Evolutionary conservation across 2,797 vertebrate species (phyloP), one percentile per base, ranked within the genome.

Genomic region (Melanogrammus aeglefinus): DNA sequence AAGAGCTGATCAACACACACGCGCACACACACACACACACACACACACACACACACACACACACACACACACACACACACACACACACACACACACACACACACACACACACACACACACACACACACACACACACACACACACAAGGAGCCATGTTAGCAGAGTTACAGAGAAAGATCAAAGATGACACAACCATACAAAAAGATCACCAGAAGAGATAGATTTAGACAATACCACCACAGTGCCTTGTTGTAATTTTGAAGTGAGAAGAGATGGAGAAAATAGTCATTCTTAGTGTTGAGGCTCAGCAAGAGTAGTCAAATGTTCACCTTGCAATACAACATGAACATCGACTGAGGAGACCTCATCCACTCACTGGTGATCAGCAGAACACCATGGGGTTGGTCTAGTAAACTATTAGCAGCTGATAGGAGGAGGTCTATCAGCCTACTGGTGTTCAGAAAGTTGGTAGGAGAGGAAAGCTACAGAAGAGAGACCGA

Each of bases 221-320:
- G n/a, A 4, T 66, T 10, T 12, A 66, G 63, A 21, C 8, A 66
- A 1, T 27, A 27, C n/a, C 63, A 27, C 24, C 8, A 27, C 24
- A 10, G 63, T n/a, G 57, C 12, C n/a, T 27, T 27, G n/a, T 24
- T 24, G 63, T 24, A n/a, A 6, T 83, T 21, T 77, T 78, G 75
- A 36, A 21, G 72, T 66, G 81, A 47, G 76, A 33, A 73, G 36
- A 51, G 76, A 36, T 29, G 70, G 69, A 84, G 82, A 73, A 71
- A 12, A 27, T 63, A 24, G 51, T 63, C 14, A 63, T 63, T 63
- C 21, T n/a, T n/a, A 5, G 51, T 24, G 63, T 27, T 66, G n/a
- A 8, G n/a, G 21, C 21, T 27, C 63, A 27, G 63, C 63, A 66
- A 8, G 63, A 66, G 1, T 13, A n/a, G 51, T 9, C 51, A n/a